These are phyloP conservation scores for Agrotis segetum DNA, from an alignment of 2,888 invertebrate genomes.

Conservation along the genomic window DNA sequence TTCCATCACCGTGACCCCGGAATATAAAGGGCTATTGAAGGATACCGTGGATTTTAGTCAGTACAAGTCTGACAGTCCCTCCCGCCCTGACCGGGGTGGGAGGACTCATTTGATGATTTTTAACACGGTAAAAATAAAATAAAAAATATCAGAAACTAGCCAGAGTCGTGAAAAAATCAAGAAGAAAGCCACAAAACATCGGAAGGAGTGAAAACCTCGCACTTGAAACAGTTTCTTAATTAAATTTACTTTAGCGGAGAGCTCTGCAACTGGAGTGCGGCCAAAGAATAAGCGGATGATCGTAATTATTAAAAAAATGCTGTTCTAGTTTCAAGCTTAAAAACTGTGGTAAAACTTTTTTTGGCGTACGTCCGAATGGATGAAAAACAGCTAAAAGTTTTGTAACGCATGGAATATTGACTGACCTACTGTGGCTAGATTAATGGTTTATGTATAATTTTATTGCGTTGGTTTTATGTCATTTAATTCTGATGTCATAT, in stretches of 20 bases:
- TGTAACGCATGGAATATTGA: slow-evolving; percentile 18
- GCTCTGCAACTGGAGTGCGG: slow-evolving; percentile 46
- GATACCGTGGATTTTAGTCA: too few species aligned
- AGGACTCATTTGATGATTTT: too few species aligned
- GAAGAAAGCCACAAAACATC: slow-evolving; percentile 50
- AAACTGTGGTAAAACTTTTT: slow-evolving; percentile 14
- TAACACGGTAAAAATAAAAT: too few species aligned
- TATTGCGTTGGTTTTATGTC: too few species aligned
- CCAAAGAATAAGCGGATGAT: slow-evolving; percentile 50
- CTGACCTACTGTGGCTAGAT: neutral
- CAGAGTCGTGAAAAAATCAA: slow-evolving; percentile 31
- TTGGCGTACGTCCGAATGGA: slow-evolving; percentile 22
- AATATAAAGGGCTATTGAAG: too few species aligned
- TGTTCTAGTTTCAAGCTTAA: slow-evolving; percentile 14
- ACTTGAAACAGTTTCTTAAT: slow-evolving; percentile 63
- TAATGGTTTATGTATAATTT: neutral
- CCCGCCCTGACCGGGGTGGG: too few species aligned
- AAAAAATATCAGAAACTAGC: neutral
- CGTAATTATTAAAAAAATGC: slow-evolving; percentile 10
- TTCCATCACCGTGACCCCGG: too few species aligned
- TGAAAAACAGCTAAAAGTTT: slow-evolving; percentile 15
- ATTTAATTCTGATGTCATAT: too few species aligned
- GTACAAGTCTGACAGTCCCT: too few species aligned
- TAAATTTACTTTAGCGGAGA: slow-evolving; percentile 61
- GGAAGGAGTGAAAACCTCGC: slow-evolving; percentile 42